Evolutionary conservation across 2,888 invertebrate genomes (phyloP), one percentile per base, ranked within the genome.

Genomic region (Alcis repandata): DNA sequence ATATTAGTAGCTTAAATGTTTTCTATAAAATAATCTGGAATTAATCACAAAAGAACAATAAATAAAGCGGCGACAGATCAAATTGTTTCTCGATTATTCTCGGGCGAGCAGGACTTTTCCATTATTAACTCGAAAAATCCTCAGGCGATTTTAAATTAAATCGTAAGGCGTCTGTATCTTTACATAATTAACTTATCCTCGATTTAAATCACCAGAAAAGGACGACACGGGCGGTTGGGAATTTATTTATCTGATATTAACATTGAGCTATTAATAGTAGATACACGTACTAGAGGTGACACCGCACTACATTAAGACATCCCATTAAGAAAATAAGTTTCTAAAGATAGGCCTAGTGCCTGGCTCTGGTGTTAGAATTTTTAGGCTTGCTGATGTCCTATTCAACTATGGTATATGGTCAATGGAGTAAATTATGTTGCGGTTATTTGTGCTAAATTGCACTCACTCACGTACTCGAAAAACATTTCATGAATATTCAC

Each of bases 101-200:
- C 43, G 36, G 52, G 56, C 41, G 51, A 20, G 63, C 64, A 52
- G 61, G 61, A 49, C 59, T 75, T 70, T 80, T 77, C 79, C 80
- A 82, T 82, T 81, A 80, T 80, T 82, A 78, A 81, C 79, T 82
- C 74, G 75, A 79, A 83, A 80, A 73, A 82, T 79, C 86, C 82
- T 73, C 68, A 73, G 86, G 88, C 81, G 69, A 64, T 80, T 84
- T 84, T 79, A 83, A 88, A 91, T 88, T 75, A 79, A 87, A 84
- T 85, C 84, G 83, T 85, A 82, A 85, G 83, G 79, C 74, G 80
- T 85, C 78, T 77, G 74, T 79, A 82, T 83, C 72, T 76, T 81
- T 78, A 82, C 75, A 70, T 83, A 83, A 86, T 84, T 83, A 83
- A 83, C 82, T 83, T 77, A 77, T 83, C 78, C 79, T 69, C 70